These are phyloP conservation scores for Cirrhinus mrigala DNA, from an alignment of 2,797 vertebrate species.

Conservation along the genomic window DNA sequence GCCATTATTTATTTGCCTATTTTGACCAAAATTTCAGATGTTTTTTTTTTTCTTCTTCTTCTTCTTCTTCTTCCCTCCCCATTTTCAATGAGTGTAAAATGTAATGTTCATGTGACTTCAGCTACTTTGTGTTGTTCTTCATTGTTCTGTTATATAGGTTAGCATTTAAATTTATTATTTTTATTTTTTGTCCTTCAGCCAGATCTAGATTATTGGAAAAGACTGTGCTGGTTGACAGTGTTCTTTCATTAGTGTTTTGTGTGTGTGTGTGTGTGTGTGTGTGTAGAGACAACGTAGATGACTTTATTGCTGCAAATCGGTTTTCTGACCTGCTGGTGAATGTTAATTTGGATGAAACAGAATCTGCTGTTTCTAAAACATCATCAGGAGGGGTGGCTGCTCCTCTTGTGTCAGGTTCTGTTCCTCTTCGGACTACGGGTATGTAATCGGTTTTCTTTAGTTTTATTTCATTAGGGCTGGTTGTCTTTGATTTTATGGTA, in stretches of 20 bases:
- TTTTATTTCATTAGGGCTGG: background rate
- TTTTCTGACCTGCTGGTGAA: conserved; percentile 74
- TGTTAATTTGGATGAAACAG: conserved; percentile 75
- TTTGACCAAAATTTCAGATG: background rate
- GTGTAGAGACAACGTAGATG: conserved; percentile 75
- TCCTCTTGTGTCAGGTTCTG: background rate
- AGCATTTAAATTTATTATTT: background rate
- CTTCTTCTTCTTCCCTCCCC: no score
- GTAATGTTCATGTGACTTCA: background rate
- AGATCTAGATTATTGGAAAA: background rate
- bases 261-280: background rate
- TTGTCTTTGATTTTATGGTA: background rate
- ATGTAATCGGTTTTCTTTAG: background rate
- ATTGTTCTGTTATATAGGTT: background rate
- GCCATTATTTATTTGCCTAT: background rate
- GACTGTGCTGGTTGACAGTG: background rate
- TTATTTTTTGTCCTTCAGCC: background rate
- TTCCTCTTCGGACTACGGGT: conserved; percentile 50
- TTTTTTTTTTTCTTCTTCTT: no score
- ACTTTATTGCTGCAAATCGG: conserved; percentile 76
- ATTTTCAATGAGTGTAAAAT: background rate
- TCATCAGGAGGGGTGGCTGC: conserved; percentile 22
- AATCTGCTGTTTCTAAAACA: conserved; percentile 54
- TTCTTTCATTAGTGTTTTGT: no score
- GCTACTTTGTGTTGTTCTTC: background rate